A percentile compares a stretch with the other conserved stretches of the same genome.
These are phyloP conservation scores for Thereuonema tuberculata DNA, from an alignment of 1,140 invertebrate species.

Conservation along the genomic window DNA sequence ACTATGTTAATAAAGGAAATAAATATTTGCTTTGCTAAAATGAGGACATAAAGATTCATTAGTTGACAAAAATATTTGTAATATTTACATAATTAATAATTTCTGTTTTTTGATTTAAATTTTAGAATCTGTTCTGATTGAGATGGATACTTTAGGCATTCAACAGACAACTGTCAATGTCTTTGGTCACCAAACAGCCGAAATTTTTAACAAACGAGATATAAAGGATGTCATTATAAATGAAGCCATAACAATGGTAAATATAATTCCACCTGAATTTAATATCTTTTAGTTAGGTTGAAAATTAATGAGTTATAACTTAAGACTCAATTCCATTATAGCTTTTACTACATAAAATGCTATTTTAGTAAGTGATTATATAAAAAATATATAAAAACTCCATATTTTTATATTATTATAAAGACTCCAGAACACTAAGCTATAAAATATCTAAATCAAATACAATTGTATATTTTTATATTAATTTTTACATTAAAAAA, in stretches of 20 bases:
- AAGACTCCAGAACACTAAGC: background rate
- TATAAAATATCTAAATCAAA: no score
- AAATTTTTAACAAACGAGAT: background rate
- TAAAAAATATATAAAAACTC: background rate
- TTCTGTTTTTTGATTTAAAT: background rate
- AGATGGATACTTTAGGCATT: slow-evolving; percentile 1
- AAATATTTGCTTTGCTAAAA: no score
- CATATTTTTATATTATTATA: background rate
- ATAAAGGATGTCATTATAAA: slow-evolving; percentile 2
- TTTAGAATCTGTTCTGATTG: slow-evolving; percentile 1
- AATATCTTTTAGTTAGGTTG: background rate
- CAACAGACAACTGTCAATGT: background rate
- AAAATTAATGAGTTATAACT: background rate
- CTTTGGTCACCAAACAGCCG: background rate
- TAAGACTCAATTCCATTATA: background rate
- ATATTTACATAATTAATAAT: background rate
- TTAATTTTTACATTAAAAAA: no score
- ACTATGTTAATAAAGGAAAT: no score
- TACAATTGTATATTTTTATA: no score
- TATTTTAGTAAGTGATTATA: no score
- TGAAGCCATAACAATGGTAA: slow-evolving; percentile 4
- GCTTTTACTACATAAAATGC: no score
- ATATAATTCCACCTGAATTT: background rate
- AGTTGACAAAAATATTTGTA: background rate
- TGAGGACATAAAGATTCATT: no score